phyloP scores from a whole-genome alignment of 2,113 vertebrate genomes.

The Piaya cayana region DNA sequence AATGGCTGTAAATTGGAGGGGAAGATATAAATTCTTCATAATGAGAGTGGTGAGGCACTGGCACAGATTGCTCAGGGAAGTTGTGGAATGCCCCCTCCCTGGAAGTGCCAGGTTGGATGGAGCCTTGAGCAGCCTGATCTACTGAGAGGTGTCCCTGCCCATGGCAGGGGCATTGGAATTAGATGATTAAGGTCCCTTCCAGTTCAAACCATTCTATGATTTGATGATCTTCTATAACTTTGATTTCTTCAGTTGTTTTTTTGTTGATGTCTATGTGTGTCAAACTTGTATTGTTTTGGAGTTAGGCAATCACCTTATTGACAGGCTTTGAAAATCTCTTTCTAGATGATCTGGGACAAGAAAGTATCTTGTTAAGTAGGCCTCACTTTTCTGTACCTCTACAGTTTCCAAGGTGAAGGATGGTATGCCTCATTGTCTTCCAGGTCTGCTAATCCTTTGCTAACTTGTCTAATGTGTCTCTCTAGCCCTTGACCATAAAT shows the following conservation, averaged over 20 bases:
- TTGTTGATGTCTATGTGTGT: neutral
- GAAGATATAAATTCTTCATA: too few species aligned
- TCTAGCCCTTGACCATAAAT: neutral
- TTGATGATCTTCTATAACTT: neutral
- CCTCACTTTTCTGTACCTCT: neutral
- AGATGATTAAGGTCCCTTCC: too few species aligned
- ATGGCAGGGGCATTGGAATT: too few species aligned
- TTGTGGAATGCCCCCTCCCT: too few species aligned
- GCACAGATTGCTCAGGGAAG: too few species aligned
- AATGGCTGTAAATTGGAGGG: too few species aligned
- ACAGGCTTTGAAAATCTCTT: neutral
- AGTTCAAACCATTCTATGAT: too few species aligned
- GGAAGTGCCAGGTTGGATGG: too few species aligned
- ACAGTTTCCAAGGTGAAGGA: neutral
- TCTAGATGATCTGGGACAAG: neutral
- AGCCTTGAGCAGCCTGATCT: too few species aligned
- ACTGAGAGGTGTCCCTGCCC: too few species aligned
- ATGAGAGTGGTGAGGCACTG: too few species aligned
- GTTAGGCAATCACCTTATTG: neutral
- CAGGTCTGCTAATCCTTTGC: neutral
- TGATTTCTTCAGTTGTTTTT: neutral
- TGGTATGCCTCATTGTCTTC: neutral
- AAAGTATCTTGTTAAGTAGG: neutral
- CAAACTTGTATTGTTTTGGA: neutral
- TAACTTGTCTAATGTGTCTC: neutral